Evolutionary conservation across 2,888 invertebrate genomes (phyloP).

Genomic region (Cybosia mesomella): DNA sequence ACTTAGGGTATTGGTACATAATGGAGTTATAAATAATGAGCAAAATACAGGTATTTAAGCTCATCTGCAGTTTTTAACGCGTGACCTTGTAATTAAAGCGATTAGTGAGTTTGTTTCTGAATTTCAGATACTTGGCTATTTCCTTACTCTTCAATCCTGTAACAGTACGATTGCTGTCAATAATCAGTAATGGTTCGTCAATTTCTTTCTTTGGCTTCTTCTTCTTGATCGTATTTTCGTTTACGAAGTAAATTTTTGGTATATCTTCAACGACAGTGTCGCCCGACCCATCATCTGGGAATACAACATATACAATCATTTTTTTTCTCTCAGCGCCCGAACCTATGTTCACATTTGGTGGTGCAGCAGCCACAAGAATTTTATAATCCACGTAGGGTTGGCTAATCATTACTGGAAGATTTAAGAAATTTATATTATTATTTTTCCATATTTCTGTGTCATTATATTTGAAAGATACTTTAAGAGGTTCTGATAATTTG

Average conservation of each 20-base stretch:
- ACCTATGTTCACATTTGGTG: conserved; percentile 64
- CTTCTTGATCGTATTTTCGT: conserved; percentile 42
- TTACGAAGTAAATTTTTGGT: conserved; percentile 75
- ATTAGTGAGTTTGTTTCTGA: conserved; percentile 68
- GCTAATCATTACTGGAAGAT: conserved; percentile 66
- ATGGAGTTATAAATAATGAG: too few relatives aligned
- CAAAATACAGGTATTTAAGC: too few relatives aligned
- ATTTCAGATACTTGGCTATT: conserved; percentile 69
- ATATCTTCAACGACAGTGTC: conserved; percentile 53
- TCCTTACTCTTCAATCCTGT: conserved; percentile 75
- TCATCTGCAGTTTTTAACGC: conserved; percentile 7
- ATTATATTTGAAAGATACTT: not conserved
- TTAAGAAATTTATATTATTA: conserved; percentile 52
- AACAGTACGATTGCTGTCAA: conserved; percentile 76
- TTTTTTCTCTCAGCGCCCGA: conserved; percentile 50
- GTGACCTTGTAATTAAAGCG: conserved; percentile 35
- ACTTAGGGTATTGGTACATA: too few relatives aligned
- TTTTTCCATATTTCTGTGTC: not conserved
- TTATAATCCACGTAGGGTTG: conserved; percentile 69
- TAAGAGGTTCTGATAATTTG: not conserved
- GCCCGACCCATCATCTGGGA: conserved; percentile 60
- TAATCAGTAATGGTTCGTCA: conserved; percentile 62
- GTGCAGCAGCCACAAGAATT: conserved; percentile 75
- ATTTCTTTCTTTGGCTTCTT: conserved; percentile 48
- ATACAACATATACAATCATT: conserved; percentile 71